A percentile compares a stretch with the other conserved stretches of the same genome.
phyloP scores from a whole-genome alignment of 2,797 vertebrate species.

The Macrochelys suwanniensis region DNA sequence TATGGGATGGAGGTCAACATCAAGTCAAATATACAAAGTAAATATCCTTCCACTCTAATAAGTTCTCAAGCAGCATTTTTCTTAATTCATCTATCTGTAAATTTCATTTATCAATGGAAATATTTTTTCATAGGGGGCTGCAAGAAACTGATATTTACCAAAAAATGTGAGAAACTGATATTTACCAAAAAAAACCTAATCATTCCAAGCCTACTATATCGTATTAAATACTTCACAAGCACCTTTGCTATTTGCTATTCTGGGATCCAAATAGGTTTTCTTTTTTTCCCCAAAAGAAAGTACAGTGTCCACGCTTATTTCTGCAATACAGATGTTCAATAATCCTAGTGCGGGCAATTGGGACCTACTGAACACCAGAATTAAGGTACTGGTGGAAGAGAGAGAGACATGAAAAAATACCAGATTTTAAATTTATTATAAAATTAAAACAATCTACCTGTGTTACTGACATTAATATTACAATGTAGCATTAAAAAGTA shows the following conservation, averaged over 20 bases:
- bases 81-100: background rate
- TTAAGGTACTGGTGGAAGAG: background rate
- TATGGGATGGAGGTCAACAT: background rate
- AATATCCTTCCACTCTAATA: background rate
- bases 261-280: background rate
- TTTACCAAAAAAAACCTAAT: background rate
- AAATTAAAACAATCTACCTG: background rate
- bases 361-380: background rate
- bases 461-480: background rate
- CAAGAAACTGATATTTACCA: background rate
- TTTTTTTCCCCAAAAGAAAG: background rate
- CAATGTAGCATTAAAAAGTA: background rate
- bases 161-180: background rate
- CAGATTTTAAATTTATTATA: background rate
- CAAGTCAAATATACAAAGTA: background rate
- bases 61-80: background rate
- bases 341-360: background rate
- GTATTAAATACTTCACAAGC: background rate
- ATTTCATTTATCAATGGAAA: background rate
- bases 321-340: background rate
- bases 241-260: background rate
- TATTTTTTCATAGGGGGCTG: background rate
- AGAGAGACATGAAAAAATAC: accelerated
- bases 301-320: background rate
- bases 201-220: background rate